Evolutionary conservation across 2,888 invertebrate species (phyloP).

Genomic region (Phalera bucephala): DNA sequence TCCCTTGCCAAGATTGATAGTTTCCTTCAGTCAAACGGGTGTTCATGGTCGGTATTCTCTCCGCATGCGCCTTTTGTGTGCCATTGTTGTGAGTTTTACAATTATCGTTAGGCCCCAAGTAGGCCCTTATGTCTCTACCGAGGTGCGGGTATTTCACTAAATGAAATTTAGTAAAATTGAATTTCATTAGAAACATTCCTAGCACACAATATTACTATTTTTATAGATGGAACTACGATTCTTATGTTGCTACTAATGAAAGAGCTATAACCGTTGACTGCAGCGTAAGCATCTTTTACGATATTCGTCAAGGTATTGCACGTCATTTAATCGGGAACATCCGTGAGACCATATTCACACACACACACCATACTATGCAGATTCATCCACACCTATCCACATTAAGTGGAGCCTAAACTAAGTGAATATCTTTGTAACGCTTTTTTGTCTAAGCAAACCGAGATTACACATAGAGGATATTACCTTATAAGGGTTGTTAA

Average conservation of each 20-base stretch:
- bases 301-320: too few species aligned
- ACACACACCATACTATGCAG: too few species aligned
- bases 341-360: too few species aligned
- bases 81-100: conserved; percentile 39
- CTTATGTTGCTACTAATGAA: too few species aligned
- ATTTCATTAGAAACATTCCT: neutral
- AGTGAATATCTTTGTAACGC: too few species aligned
- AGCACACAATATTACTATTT: too few species aligned
- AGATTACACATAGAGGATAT: conserved; percentile 24
- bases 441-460: conserved; percentile 1
- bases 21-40: conserved; percentile 7
- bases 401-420: too few species aligned
- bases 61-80: conserved; percentile 10
- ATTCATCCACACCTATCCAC: too few species aligned
- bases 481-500: conserved; percentile 23
- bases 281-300: too few species aligned
- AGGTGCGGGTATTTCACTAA: conserved; percentile 22
- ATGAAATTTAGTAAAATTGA: conserved; percentile 14
- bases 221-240: too few species aligned
- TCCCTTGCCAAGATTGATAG: conserved; percentile 23
- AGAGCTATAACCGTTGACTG: too few species aligned
- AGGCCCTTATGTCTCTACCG: conserved; percentile 19
- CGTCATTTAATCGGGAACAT: too few species aligned
- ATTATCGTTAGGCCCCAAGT: conserved; percentile 35
- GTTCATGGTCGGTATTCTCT: conserved; percentile 8